Base-by-base conservation (phyloP, 2,113 vertebrate species). In the Colaptes auratus region DNA sequence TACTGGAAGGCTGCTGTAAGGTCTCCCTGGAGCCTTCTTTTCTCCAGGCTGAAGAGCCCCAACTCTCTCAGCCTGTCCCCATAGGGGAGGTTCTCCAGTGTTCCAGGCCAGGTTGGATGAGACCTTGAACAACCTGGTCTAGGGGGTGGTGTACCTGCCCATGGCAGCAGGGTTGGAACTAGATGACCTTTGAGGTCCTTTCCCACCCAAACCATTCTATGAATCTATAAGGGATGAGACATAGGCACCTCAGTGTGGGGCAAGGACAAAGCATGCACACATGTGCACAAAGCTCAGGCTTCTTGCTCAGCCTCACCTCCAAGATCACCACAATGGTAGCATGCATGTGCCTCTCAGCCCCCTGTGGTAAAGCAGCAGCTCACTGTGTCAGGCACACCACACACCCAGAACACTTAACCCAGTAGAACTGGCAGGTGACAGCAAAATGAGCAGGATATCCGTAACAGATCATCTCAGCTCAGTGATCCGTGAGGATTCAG, bases 331-430 rank as follows among this genome's bases (percentile, higher is more conserved):
- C 39, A 11, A 12, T 0, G 9, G 20, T 12, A 30, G 16, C 24
- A 30, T 1, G 5, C 28, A 69, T 3, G 0, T 31, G 24, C 52
- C 44, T 35, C 50, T 10, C 16, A 75, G 20, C 39, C 27, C 31
- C 39, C 13, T n/a, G 59, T 0, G 0, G 25, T 35, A 39, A 33
- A 44, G 46, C 64, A 76, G 53, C 19, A 42, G 55, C 42, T 58
- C n/a, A 15, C 7, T 6, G 42, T 4, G 0, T 31, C 31, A 15
- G 35, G 35, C 35, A 24, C 0, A 0, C 31, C 52, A 53, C 1
- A 0, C 46, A 27, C 59, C 21, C 59, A 28, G 28, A 70, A 55
- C 3, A 1, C 15, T 4, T 19, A 46, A 52, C 36, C 50, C 61
- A 11, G 50, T n/a, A 59, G 12, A 69, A 44, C 6, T 2, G 0